Base-by-base conservation (phyloP, 1,140 invertebrate species). In the Anthonomus grandis region DNA sequence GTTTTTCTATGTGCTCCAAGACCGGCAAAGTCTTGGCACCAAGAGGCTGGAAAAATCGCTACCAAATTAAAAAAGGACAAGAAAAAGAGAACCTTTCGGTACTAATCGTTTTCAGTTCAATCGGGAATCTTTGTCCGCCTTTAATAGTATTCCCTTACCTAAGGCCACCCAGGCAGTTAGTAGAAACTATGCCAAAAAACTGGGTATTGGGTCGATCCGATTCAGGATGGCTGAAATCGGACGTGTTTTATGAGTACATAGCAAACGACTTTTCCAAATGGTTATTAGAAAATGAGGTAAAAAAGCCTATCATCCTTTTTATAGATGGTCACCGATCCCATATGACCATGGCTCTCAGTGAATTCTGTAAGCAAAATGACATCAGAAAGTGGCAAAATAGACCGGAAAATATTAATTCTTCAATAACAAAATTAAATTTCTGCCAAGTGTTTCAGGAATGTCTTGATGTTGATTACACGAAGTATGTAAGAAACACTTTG, bases 161-260 rank as follows among this genome's bases (percentile, higher is more conserved):
- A 18, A 22, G 62, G 24, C 45, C 58, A 36, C 68, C 65, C 37
- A 58, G 52, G 50, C 45, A 50, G 6, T 53, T 73, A 13, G 59
- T 46, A 15, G 34, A 63, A 27, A 67, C 52, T 49, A 58, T 73
- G 17, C 71, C 71, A 23, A 17, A 59, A 42, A 44, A 64, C 21
- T 76, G 71, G 69, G 55, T 21, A 12, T 13, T 77, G 4, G 74
- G 73, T 5, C 65, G 59, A 42, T 65, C 64, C 19, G 69, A 76
- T n/a, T 64, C 39, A 6, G 72, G 75, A 0, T 77, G 72, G 73
- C 76, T 76, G 66, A 68, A 54, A 9, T 47, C 44, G 17, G 70
- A 70, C 58, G 60, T 66, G 4, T 77, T 76, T 62, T 74, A 64
- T 62, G 74, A 75, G 65, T 77, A 72, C 51, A 58, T 75, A 10